Conservation (phyloP, 2,888 invertebrate species). For the Torymus texanus region DNA sequence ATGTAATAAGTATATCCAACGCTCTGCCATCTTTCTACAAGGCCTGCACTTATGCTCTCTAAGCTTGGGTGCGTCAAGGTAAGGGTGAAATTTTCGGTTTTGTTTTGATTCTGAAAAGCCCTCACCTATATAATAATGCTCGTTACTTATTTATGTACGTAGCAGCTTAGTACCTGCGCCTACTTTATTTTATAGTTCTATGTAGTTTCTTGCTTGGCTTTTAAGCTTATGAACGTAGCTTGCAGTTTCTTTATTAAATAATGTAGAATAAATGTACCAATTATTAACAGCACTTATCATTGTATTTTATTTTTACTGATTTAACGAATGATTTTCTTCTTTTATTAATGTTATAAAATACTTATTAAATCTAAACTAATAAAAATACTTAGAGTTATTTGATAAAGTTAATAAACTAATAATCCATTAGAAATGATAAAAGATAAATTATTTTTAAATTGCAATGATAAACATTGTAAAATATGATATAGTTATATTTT, state of each 20-base stretch:
- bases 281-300: conserved; percentile 8
- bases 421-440: too few species aligned
- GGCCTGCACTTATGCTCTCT: conserved; percentile 50
- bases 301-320: not conserved
- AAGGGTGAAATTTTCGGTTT: conserved; percentile 54
- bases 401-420: too few species aligned
- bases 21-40: conserved; percentile 46
- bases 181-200: not conserved
- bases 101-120: conserved; percentile 29
- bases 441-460: too few species aligned
- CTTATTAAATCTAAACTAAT: too few species aligned
- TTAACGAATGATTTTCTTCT: too few species aligned
- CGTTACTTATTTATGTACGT: conserved; percentile 11
- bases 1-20: conserved; percentile 21
- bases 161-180: conserved; percentile 3
- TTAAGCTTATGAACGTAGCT: conserved; percentile 4
- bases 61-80: conserved; percentile 57
- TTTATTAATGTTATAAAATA: too few species aligned
- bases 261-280: conserved; percentile 2
- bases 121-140: conserved; percentile 17
- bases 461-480: too few species aligned
- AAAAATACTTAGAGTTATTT: too few species aligned
- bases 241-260: not conserved
- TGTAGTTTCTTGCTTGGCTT: conserved; percentile 34
- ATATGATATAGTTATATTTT: too few species aligned